Evolutionary conservation across 2,797 vertebrate species (phyloP), one percentile per base, ranked within the genome.

Genomic region (Oreochromis grahami): DNA sequence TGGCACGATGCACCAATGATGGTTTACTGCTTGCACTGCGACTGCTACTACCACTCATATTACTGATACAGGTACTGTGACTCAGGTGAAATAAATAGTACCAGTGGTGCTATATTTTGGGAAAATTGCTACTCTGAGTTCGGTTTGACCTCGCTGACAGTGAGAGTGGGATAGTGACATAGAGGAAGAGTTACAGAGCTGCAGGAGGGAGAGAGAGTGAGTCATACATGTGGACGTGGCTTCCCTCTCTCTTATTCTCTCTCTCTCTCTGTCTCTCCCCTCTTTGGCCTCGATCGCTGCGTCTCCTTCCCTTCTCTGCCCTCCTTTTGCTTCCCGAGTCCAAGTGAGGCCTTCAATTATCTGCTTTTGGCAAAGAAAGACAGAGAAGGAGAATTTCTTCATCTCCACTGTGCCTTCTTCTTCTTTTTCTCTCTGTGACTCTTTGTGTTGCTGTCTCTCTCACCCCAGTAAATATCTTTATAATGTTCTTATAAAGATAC

Each of bases 171-270:
- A 60, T 79, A 83, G 88, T 29, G 82, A 83, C 77, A 80, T 70
- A 83, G 77, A 87, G 41, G 65, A 83, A 90, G 84, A 89, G 77
- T 84, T 86, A 78, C 7, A 78, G 83, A 90, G 81, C 63, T 79
- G 72, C 79, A 84, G 21, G 88, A 90, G 89, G 85, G 84, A 89
- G 36, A 53, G 48, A 48, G 85, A 77, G 81, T 95, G 94, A 94
- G 90, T 95, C 94, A 94, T 86, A 88, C 86, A 85, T 95, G 94
- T 93, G 92, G 93, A 94, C 94, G 94, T 94, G 94, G 94, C 92
- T 89, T 94, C 89, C 56, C 81, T 83, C 84, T 84, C 41, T 32
- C 43, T 19, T n/a, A 19, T 48, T 43, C 15, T 38, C 74, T 76
- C 26, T 26, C 32, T 26, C 32, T 52, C 56, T 2, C 65, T 7